A percentile compares a stretch with the other conserved stretches of the same genome.
Evolutionary conservation across 2,113 vertebrate species (phyloP).

Genomic region (Rhinopomastus cyanomelas): DNA sequence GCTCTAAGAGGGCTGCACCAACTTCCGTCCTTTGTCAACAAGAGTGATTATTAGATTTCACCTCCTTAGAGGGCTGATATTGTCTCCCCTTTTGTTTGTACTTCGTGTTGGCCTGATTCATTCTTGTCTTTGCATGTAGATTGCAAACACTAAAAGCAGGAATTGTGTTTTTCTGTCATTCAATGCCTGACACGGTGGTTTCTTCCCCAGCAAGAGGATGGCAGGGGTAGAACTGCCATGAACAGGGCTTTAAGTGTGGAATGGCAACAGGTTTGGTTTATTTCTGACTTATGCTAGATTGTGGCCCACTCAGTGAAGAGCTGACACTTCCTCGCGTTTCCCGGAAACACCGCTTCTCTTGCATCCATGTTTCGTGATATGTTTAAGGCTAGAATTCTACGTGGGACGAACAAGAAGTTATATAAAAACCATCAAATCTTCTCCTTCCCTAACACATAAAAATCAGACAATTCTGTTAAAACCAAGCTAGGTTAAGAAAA

Average conservation of each 20-base stretch:
- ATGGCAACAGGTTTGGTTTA: not conserved
- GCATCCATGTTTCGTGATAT: not conserved
- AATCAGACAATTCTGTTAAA: not conserved
- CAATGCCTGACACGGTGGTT: accelerated
- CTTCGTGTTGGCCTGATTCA: not conserved
- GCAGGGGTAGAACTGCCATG: not conserved
- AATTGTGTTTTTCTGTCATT: not conserved
- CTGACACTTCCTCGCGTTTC: not conserved
- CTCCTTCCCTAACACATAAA: not conserved
- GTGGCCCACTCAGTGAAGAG: not conserved
- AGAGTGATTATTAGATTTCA: not conserved
- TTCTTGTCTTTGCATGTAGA: not conserved
- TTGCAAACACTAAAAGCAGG: not conserved
- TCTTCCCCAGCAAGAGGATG: not conserved
- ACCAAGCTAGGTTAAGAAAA: not conserved
- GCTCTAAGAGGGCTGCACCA: not conserved
- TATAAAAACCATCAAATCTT: not conserved
- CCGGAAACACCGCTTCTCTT: not conserved
- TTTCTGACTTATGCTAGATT: not conserved
- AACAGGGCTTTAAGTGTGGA: not conserved
- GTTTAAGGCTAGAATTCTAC: not conserved
- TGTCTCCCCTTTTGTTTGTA: not conserved
- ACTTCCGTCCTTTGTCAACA: not conserved
- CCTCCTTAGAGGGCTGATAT: not conserved
- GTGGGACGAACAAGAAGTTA: not conserved